Percentiles rank a stretch among this genome's conserved stretches.
These are phyloP conservation scores for Coremacera marginata DNA, from an alignment of 2,888 invertebrate genomes.

Conservation along the genomic window DNA sequence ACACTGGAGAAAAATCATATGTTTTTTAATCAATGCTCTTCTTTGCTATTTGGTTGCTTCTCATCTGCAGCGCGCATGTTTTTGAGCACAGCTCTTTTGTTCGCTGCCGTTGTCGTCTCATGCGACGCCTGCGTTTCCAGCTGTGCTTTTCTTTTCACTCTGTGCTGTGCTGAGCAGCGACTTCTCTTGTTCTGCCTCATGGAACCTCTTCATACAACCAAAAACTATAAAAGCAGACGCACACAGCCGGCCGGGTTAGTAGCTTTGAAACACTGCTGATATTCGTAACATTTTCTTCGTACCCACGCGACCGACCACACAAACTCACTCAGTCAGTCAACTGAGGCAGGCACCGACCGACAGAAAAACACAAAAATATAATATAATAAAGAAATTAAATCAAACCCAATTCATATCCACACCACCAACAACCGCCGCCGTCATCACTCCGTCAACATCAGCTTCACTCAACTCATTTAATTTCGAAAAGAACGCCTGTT, in stretches of 20 bases:
- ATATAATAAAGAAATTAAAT: neutral
- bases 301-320: slow-evolving; percentile 20
- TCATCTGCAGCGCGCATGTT: neutral
- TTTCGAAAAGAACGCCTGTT: too few relatives aligned
- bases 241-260: slow-evolving; percentile 68
- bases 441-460: neutral
- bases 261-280: slow-evolving; percentile 67
- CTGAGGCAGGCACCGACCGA: slow-evolving; percentile 21
- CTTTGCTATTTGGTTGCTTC: too few relatives aligned
- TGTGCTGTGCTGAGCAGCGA: neutral
- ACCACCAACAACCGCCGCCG: neutral
- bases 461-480: too few relatives aligned
- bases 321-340: neutral
- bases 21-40: too few relatives aligned
- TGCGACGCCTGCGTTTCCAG: neutral
- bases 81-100: neutral
- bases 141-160: slow-evolving; percentile 8
- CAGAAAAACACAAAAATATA: slow-evolving; percentile 6
- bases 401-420: slow-evolving; percentile 11
- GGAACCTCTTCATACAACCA: slow-evolving; percentile 21
- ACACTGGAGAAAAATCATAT: too few relatives aligned
- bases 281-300: slow-evolving; percentile 45
- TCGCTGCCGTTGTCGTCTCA: neutral
- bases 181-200: slow-evolving; percentile 5
- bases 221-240: slow-evolving; percentile 63